A percentile compares a stretch with the other conserved stretches of the same genome.
Evolutionary conservation across 2,888 invertebrate genomes (phyloP).

Genomic region (Drosophila monieri): DNA sequence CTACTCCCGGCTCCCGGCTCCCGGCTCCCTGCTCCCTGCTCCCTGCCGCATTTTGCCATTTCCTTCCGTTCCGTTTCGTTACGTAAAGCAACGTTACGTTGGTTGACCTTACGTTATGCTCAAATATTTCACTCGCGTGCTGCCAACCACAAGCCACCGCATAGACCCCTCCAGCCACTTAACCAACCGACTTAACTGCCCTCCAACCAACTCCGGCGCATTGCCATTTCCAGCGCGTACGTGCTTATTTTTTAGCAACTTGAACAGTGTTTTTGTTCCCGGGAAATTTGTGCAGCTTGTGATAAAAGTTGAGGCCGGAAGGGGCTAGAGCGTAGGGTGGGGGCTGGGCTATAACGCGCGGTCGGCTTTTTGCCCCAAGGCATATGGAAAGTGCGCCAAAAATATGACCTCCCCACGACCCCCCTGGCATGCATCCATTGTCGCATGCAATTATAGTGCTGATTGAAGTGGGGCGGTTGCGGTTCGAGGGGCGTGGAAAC

Average conservation of each 20-base stretch:
- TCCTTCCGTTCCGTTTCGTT: constrained; percentile 65
- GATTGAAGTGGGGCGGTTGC: constrained; percentile 32
- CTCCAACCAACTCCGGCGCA: constrained; percentile 16
- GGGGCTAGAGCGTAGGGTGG: constrained; percentile 2
- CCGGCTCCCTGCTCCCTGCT: background rate
- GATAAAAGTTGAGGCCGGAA: constrained; percentile 62
- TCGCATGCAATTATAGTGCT: constrained; percentile 42
- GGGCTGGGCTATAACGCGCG: constrained; percentile 1
- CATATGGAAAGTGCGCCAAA: constrained; percentile 43
- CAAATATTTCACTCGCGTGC: constrained; percentile 66
- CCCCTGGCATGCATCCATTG: constrained; percentile 45
- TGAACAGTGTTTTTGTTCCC: constrained; percentile 67
- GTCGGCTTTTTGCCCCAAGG: constrained; percentile 34
- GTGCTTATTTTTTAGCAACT: constrained; percentile 77
- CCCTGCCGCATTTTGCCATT: constrained; percentile 72
- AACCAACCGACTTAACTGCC: constrained; percentile 6
- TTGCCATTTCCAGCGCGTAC: constrained; percentile 68
- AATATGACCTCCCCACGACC: constrained; percentile 28
- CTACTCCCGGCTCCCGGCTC: constrained; percentile 34
- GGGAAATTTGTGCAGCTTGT: constrained; percentile 59
- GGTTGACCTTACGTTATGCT: constrained; percentile 60
- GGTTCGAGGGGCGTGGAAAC: constrained; percentile 11
- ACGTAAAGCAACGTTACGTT: constrained; percentile 53
- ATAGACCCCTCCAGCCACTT: background rate
- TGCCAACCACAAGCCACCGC: constrained; percentile 16